phyloP scores from a whole-genome alignment of 2,888 invertebrate species.

The Epistrophe grossulariae region DNA sequence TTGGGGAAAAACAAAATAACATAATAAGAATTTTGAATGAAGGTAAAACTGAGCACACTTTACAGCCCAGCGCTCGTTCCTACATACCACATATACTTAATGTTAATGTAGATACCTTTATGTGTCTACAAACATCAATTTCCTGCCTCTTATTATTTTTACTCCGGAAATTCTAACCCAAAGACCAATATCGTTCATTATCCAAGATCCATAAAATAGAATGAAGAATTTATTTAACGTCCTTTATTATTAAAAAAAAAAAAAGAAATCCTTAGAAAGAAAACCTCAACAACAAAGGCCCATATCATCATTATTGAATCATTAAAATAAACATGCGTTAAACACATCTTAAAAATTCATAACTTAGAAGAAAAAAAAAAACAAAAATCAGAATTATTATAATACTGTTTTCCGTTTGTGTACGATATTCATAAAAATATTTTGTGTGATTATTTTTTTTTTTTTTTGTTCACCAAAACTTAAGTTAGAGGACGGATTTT shows the following conservation, averaged over 20 bases:
- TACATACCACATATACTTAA: not conserved
- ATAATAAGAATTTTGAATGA: not conserved
- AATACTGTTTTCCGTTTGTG: constrained; percentile 20
- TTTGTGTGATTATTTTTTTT: not conserved
- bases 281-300: constrained; percentile 22
- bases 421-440: constrained; percentile 38
- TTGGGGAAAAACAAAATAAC: not conserved
- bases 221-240: constrained; percentile 3
- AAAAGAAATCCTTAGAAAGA: not conserved
- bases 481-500: not conserved
- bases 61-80: not conserved
- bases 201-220: constrained; percentile 3
- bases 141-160: not conserved
- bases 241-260: not conserved
- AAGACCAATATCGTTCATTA: constrained; percentile 6
- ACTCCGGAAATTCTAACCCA: not conserved
- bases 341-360: constrained; percentile 53
- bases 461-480: not conserved
- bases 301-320: constrained; percentile 47
- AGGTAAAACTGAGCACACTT: not conserved
- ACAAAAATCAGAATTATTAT: not conserved
- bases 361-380: constrained; percentile 4
- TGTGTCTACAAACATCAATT: not conserved
- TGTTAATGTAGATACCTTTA: not conserved
- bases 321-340: constrained; percentile 50